A percentile compares a stretch with the other conserved stretches of the same genome.
phyloP scores from a whole-genome alignment of 2,888 invertebrate species.

The Hyposoter dolosus region DNA sequence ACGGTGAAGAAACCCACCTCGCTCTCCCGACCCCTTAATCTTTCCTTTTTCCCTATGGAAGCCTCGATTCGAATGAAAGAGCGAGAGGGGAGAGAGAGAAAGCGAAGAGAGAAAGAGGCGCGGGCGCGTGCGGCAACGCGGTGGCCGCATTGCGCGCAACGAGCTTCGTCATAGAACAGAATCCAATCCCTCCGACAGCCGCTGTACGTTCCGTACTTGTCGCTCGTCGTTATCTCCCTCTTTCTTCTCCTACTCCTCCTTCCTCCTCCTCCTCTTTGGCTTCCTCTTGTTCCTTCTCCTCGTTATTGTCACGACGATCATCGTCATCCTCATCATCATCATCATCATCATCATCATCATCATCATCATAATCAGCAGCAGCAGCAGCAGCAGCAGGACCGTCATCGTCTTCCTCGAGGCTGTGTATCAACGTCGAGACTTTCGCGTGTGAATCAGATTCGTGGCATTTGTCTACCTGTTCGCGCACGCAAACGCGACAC shows the following conservation, averaged over 20 bases:
- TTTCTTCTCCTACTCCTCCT: slow-evolving; percentile 52
- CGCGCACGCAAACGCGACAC: slow-evolving; percentile 21
- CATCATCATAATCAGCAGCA: slow-evolving; percentile 21
- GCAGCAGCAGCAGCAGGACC: slow-evolving; percentile 6
- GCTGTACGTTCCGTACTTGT: slow-evolving; percentile 70
- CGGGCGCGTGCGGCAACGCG: slow-evolving; percentile 62
- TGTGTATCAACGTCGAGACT: slow-evolving; percentile 33
- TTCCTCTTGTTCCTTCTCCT: slow-evolving; percentile 9
- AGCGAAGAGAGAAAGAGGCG: slow-evolving; percentile 75
- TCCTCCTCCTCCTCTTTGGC: slow-evolving; percentile 23
- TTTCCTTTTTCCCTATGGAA: slow-evolving; percentile 74
- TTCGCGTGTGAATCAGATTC: slow-evolving; percentile 52
- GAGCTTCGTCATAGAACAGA: slow-evolving; percentile 82
- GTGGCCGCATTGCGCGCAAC: slow-evolving; percentile 80
- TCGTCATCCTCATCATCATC: slow-evolving; percentile 32
- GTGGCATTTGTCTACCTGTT: slow-evolving; percentile 46
- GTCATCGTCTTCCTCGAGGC: slow-evolving; percentile 11
- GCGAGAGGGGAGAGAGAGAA: slow-evolving; percentile 4
- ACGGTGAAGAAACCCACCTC: slow-evolving; percentile 45
- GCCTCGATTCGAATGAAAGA: slow-evolving; percentile 48
- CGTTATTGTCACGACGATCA: slow-evolving; percentile 35
- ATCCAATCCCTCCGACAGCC: slow-evolving; percentile 80
- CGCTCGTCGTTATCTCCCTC: slow-evolving; percentile 58
- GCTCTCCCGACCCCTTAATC: slow-evolving; percentile 44
- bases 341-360: slow-evolving; percentile 29